These are phyloP conservation scores for Tringa solitaria DNA, from an alignment of 2,113 vertebrate species.

Conservation along the genomic window DNA sequence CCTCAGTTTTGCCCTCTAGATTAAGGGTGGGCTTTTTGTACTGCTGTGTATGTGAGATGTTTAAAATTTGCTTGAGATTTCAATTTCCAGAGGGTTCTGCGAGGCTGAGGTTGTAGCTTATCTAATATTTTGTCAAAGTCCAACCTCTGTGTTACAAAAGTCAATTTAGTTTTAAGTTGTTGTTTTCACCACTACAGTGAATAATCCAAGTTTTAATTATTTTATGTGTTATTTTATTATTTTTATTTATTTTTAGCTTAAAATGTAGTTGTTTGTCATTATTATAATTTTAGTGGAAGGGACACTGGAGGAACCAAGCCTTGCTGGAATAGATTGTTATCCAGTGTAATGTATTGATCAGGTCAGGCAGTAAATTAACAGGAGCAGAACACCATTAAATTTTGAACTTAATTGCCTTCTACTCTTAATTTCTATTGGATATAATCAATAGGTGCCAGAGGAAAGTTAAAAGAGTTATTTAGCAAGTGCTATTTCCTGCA, in stretches of 20 bases:
- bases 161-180: slow-evolving; percentile 1
- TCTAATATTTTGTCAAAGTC: not conserved
- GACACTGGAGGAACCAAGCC: slow-evolving; percentile 36
- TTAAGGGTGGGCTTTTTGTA: not conserved
- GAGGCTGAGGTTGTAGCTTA: not conserved
- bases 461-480: slow-evolving; percentile 78
- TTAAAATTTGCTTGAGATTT: slow-evolving; percentile 38
- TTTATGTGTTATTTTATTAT: not conserved
- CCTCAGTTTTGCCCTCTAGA: slow-evolving; percentile 14
- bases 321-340: slow-evolving; percentile 68
- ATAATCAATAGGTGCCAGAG: slow-evolving; percentile 78
- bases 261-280: slow-evolving; percentile 46
- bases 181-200: not conserved
- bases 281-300: slow-evolving; percentile 64
- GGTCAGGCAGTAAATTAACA: slow-evolving; percentile 81
- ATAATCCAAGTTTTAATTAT: slow-evolving; percentile 50
- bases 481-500: slow-evolving; percentile 64
- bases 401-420: slow-evolving; percentile 84
- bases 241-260: not conserved
- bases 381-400: slow-evolving; percentile 76
- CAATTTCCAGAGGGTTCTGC: not conserved
- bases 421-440: slow-evolving; percentile 80
- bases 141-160: not conserved
- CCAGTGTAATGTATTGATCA: slow-evolving; percentile 77
- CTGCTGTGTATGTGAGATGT: not conserved